Base-by-base conservation (phyloP, 2,113 vertebrate species). In the Melanerpes formicivorus region DNA sequence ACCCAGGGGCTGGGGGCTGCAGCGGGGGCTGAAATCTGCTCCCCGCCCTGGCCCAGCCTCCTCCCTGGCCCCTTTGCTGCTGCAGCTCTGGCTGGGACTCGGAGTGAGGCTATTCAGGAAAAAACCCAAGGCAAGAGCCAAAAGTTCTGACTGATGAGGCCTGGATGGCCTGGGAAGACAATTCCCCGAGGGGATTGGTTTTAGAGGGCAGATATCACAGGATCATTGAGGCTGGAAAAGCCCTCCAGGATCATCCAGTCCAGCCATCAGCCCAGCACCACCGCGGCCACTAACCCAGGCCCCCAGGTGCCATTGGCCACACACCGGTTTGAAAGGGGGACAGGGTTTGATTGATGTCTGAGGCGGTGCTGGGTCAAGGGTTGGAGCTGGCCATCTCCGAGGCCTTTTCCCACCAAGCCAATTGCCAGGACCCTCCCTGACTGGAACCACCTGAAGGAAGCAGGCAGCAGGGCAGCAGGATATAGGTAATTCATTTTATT, bases 401-500 rank as follows among this genome's bases (percentile, higher is more conserved):
- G 19, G 48, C 48, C 19, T 50, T 50, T 21, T 50, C 50, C 50
- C 22, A 52, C 50, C 50, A 52, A 52, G 23, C 21, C 22, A 23
- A 11, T 52, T 46, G 11, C 50, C 21, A 23, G 22, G 21, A 52
- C 11, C 12, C 50, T 52, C 50, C 48, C 48, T 52, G 50, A 12
- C 50, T 52, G 11, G 50, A 27, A 27, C 5, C 23, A 26, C 54
- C 54, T 55, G 54, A 15, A 56, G 26, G 17, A 67, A 94, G 83
- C 82, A 93, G 80, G 5, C 91, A 32, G 85, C 26, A 34, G 69
- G 54, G 91, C 97, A 97, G 98, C 98, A 96, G 95, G 96, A 97
- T 98, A 97, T 98, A 98, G 98, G 98, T 98, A 97, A 96, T 90
- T 93, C 95, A 90, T 98, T 99, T 99, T 98, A 98, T 98, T 98